These are phyloP conservation scores for Adineta ricciae DNA, from an alignment of 2,888 invertebrate species.

Conservation along the genomic window DNA sequence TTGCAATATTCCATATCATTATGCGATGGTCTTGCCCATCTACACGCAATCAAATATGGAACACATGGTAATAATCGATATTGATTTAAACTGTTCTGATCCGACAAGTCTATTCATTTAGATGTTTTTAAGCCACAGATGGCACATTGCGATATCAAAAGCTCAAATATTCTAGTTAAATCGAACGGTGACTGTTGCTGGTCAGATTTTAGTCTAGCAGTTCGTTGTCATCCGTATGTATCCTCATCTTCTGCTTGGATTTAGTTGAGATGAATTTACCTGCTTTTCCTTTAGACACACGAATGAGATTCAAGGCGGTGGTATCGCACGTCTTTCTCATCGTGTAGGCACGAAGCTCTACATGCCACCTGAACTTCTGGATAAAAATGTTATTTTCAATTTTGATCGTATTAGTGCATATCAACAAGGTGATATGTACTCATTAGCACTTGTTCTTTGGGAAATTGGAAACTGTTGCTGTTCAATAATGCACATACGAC, in stretches of 20 bases:
- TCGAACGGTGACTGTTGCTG: background rate
- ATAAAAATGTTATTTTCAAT: background rate
- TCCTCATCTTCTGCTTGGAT: background rate
- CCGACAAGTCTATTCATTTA: too few species aligned
- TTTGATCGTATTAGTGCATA: slow-evolving; percentile 55
- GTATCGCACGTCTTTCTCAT: background rate
- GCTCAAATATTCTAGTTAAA: slow-evolving; percentile 18
- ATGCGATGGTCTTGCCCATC: background rate
- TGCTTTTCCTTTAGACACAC: background rate
- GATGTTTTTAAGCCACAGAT: slow-evolving; percentile 1
- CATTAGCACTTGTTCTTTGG: slow-evolving; percentile 53
- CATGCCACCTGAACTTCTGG: slow-evolving; percentile 8
- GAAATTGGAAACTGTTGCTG: slow-evolving; percentile 42
- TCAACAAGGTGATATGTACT: slow-evolving; percentile 54
- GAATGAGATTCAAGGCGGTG: background rate
- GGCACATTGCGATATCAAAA: slow-evolving; percentile 22
- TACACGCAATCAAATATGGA: slow-evolving; percentile 13
- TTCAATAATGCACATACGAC: background rate
- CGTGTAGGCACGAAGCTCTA: background rate
- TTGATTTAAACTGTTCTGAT: background rate
- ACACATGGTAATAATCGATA: background rate
- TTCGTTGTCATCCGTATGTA: slow-evolving; percentile 8
- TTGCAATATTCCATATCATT: background rate
- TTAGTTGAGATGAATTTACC: background rate
- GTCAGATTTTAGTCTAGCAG: background rate